A percentile compares a stretch with the other conserved stretches of the same genome.
Evolutionary conservation across 2,797 vertebrate genomes (phyloP).

Genomic region (Tapera naevia): DNA sequence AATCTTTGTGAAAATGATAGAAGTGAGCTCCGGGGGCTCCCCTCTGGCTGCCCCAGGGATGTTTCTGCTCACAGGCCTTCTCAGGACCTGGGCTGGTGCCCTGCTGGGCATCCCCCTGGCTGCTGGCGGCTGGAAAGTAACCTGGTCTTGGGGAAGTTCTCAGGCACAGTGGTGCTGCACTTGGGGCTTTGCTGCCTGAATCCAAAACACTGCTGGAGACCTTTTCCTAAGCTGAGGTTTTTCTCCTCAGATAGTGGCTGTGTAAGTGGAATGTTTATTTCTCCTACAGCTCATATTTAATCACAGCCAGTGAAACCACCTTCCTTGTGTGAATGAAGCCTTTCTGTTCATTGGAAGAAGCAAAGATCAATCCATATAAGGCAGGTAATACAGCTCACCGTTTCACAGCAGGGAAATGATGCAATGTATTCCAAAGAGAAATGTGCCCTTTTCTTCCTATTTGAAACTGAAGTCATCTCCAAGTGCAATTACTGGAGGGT

Average conservation of each 20-base stretch:
- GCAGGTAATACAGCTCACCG: neutral
- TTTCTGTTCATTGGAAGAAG: neutral
- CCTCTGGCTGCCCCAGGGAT: neutral
- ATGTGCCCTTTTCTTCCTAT: neutral
- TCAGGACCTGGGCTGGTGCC: neutral
- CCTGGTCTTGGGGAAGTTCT: neutral
- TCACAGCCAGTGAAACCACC: neutral
- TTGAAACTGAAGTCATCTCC: neutral
- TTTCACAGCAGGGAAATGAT: slow-evolving; percentile 1
- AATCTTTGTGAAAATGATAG: neutral
- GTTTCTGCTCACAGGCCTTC: neutral
- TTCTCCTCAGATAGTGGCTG: neutral
- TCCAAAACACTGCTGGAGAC: neutral
- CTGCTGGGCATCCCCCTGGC: neutral
- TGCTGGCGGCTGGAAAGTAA: neutral
- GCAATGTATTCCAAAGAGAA: neutral
- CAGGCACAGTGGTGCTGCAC: neutral
- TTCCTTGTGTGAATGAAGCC: neutral
- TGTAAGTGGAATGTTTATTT: neutral
- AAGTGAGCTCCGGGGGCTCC: neutral
- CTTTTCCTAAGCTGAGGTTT: neutral
- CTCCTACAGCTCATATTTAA: neutral
- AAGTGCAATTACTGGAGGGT: neutral
- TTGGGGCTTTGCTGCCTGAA: neutral
- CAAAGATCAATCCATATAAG: neutral